phyloP scores from a whole-genome alignment of 1,140 invertebrate species.

The Bombus vancouverensis region DNA sequence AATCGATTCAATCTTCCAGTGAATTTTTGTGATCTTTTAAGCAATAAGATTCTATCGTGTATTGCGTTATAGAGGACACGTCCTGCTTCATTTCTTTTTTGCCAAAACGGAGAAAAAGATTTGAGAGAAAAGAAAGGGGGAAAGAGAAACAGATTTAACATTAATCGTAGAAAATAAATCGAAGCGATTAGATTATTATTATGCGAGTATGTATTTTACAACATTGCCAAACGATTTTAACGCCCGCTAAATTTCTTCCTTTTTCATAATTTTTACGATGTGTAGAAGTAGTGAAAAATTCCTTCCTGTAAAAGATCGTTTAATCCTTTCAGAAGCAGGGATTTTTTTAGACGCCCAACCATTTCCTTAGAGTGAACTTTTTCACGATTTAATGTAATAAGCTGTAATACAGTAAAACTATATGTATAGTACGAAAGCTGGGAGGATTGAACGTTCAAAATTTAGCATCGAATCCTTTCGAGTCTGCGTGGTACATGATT shows the following conservation, averaged over 20 bases:
- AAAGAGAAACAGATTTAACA: conserved; percentile 14
- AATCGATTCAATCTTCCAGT: background rate
- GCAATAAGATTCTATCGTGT: background rate
- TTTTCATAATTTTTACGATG: conserved; percentile 40
- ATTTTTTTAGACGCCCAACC: background rate
- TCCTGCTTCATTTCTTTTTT: background rate
- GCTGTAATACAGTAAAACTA: background rate
- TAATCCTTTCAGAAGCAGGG: conserved; percentile 18
- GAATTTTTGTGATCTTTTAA: background rate
- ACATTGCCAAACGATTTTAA: conserved; percentile 47
- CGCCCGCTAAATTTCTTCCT: conserved; percentile 28
- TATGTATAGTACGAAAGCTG: background rate
- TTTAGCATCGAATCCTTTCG: conserved; percentile 14
- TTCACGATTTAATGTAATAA: conserved; percentile 32
- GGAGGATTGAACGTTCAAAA: conserved; percentile 29
- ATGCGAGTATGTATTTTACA: conserved; percentile 39
- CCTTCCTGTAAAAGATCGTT: background rate
- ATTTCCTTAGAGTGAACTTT: conserved; percentile 1
- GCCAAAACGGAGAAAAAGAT: background rate
- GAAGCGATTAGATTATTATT: conserved; percentile 29
- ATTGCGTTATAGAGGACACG: conserved; percentile 7
- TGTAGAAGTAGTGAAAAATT: conserved; percentile 5
- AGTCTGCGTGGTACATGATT: background rate
- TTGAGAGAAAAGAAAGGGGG: background rate
- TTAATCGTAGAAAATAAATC: conserved; percentile 46